phyloP scores from a whole-genome alignment of 2,113 vertebrate species.

The Macrotus californicus region DNA sequence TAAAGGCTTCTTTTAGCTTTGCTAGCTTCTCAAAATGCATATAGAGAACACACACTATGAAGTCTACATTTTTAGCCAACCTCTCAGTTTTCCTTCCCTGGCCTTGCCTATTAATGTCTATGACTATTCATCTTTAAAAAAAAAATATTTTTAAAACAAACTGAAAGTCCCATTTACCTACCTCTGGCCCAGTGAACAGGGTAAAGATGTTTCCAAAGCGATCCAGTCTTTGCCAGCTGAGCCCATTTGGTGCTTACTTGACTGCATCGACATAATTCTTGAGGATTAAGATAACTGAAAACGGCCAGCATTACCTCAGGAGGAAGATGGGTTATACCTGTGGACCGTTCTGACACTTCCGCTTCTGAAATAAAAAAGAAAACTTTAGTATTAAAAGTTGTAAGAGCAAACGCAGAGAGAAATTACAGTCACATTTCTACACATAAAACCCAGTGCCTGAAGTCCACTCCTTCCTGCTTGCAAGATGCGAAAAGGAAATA shows the following conservation, averaged over 20 bases:
- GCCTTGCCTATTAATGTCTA: neutral
- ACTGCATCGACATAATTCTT: slow-evolving; percentile 92
- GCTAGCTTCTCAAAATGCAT: neutral
- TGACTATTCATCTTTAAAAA: neutral
- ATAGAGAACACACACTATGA: neutral
- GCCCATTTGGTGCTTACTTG: slow-evolving; percentile 94
- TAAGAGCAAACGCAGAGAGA: slow-evolving; percentile 7
- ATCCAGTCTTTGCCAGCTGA: slow-evolving; percentile 89
- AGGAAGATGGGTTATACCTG: slow-evolving; percentile 89
- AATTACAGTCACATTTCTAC: slow-evolving; percentile 17
- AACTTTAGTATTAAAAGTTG: slow-evolving; percentile 26
- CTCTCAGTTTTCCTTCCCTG: neutral
- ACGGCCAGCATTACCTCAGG: slow-evolving; percentile 93
- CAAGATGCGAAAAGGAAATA: slow-evolving; percentile 46
- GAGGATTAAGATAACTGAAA: slow-evolving; percentile 90
- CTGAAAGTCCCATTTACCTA: slow-evolving; percentile 66
- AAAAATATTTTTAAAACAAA: slow-evolving; percentile 26
- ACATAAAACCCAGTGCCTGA: slow-evolving; percentile 48
- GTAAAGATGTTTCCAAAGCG: slow-evolving; percentile 96
- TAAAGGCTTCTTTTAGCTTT: neutral
- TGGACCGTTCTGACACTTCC: slow-evolving; percentile 74
- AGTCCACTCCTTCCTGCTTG: slow-evolving; percentile 55
- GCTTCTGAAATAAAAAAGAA: slow-evolving; percentile 78
- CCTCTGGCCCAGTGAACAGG: slow-evolving; percentile 97
- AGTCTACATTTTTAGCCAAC: neutral